phyloP scores from a whole-genome alignment of 1,140 invertebrate genomes.

The Listronotus bonariensis region DNA sequence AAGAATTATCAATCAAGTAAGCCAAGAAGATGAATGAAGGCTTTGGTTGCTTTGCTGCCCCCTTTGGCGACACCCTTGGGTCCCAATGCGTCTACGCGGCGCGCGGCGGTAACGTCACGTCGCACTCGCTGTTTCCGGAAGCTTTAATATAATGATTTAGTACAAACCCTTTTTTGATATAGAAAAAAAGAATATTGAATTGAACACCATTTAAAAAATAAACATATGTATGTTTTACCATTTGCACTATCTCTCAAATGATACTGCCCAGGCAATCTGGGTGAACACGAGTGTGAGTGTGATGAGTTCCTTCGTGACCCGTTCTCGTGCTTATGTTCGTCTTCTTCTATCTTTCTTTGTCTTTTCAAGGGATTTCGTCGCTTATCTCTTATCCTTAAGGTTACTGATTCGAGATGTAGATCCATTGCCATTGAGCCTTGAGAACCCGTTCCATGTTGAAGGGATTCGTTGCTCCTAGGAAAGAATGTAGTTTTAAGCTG shows the following conservation, averaged over 20 bases:
- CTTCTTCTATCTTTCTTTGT: slow-evolving; percentile 73
- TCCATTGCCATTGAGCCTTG: slow-evolving; percentile 74
- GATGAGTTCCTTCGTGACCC: slow-evolving; percentile 37
- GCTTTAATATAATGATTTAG: too few species aligned
- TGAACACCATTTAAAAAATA: too few species aligned
- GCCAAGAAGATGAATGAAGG: too few species aligned
- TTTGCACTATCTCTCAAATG: slow-evolving; percentile 23
- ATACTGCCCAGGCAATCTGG: slow-evolving; percentile 29
- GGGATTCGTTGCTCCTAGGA: slow-evolving; percentile 57
- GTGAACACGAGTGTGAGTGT: slow-evolving; percentile 42
- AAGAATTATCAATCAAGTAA: too few species aligned
- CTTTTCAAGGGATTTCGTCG: slow-evolving; percentile 73
- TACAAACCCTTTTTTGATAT: too few species aligned
- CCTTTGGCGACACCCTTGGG: too few species aligned
- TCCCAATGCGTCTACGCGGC: too few species aligned
- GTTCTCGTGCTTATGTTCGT: slow-evolving; percentile 54
- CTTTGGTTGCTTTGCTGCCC: too few species aligned
- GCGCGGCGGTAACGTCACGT: too few species aligned
- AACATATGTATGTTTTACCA: slow-evolving; percentile 6
- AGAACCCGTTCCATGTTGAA: slow-evolving; percentile 64
- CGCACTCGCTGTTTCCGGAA: too few species aligned
- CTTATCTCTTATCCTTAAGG: slow-evolving; percentile 68
- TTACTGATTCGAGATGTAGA: slow-evolving; percentile 70
- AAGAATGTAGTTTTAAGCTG: neutral
- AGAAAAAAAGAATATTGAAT: too few species aligned